These are phyloP conservation scores for Cossypha polioptera DNA, from an alignment of 2,797 vertebrate species.

Conservation along the genomic window DNA sequence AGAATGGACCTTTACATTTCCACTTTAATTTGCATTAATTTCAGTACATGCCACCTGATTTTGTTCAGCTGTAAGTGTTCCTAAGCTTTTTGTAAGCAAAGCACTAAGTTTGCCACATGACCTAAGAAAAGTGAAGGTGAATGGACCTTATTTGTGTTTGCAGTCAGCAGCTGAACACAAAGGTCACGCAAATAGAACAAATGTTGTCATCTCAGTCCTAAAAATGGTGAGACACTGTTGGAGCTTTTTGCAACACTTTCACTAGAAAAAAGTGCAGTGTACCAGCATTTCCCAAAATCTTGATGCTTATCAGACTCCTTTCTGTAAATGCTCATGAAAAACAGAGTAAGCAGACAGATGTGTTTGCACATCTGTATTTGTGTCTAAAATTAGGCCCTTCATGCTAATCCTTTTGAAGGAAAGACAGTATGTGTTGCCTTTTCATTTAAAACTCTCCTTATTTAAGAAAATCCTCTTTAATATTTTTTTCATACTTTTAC, in stretches of 20 bases:
- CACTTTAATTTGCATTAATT: not conserved
- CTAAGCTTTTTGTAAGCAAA: not conserved
- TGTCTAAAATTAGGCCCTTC: not conserved
- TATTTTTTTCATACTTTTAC: too few relatives aligned
- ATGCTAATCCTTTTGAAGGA: not conserved
- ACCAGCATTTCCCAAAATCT: not conserved
- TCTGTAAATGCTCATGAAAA: not conserved
- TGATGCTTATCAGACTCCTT: not conserved
- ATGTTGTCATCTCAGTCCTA: slow-evolving; percentile 7
- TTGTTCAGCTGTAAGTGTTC: not conserved
- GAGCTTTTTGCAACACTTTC: not conserved
- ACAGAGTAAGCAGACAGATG: not conserved
- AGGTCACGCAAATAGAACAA: slow-evolving; percentile 43
- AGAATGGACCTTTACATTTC: not conserved
- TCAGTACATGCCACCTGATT: not conserved
- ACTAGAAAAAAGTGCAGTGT: not conserved
- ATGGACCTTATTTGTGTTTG: not conserved
- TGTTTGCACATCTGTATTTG: not conserved
- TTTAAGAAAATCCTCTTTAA: not conserved
- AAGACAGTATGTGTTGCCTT: not conserved
- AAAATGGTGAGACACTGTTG: not conserved
- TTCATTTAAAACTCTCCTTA: not conserved
- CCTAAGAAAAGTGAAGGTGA: slow-evolving; percentile 21
- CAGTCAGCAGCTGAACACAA: slow-evolving; percentile 24
- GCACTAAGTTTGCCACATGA: not conserved